Evolutionary conservation across 2,888 invertebrate species (phyloP), one percentile per base, ranked within the genome.

Genomic region (Drosophila tripunctata): DNA sequence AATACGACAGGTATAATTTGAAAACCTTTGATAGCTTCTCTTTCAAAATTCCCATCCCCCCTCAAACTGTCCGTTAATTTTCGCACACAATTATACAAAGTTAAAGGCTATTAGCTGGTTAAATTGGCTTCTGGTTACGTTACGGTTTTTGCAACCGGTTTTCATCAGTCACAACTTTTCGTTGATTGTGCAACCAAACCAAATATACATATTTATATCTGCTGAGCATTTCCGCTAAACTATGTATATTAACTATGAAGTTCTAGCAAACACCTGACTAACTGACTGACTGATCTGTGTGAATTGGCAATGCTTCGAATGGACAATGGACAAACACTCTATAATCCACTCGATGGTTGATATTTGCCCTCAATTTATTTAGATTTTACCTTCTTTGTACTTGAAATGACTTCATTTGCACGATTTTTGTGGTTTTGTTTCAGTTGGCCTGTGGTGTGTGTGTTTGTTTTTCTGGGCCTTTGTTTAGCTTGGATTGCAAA

Each of bases 391-490:
- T 19, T 24, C 17, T 38, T 43, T 57, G 79, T 51, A 73, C 79
- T 77, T 62, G 65, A 78, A 85, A 81, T 81, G 82, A 82, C 79
- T 78, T 85, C 82, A 85, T 75, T 82, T 75, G 82, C 82, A 78
- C 82, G 79, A 85, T 62, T 80, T 63, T 65, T 22, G 57, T 41
- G 41, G 51, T 43, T 65, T 48, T 58, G 19, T 15, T 24, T 58
- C 27, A 27, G 41, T 17, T 7, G 14, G 6, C 17, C n/a, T 36
- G n/a, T 27, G 22, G 33, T n/a, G 21, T 36, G 33, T 57, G 61
- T 12, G 51, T 48, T 38, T 30, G 51, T 47, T 47, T n/a, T n/a
- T n/a, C n/a, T n/a, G n/a, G n/a, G n/a, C n/a, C 14, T 50, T 68
- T 48, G 35, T 56, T 50, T 52, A 47, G 66, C 55, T 35, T 38